Evolutionary conservation across 2,888 invertebrate genomes (phyloP), one percentile per base, ranked within the genome.

Genomic region (Priocnemis perturbator): DNA sequence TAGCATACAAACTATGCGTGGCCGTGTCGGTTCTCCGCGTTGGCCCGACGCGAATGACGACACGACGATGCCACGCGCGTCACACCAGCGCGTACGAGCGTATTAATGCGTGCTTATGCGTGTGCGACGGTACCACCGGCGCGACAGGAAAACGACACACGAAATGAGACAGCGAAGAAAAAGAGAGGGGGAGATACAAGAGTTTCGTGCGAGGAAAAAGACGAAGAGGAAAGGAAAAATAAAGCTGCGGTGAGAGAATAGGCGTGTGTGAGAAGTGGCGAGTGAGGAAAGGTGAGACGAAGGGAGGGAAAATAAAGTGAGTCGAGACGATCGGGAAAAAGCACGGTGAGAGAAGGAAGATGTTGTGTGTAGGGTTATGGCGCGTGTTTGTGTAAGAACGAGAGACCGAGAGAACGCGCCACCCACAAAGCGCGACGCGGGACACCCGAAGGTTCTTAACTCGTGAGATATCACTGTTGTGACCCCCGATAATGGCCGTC

Each of bases 1-100:
- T 84, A 84, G 84, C 84, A 84, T 84, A 84, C 83, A 84, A 84
- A 84, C 83, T 84, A 82, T 79, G 79, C 78, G 76, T 68, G 80
- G 69, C 70, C 84, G 78, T 83, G 83, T 83, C 80, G 81, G 69
- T 77, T 77, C 74, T 72, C 69, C 62, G 64, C 77, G 71, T 77
- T 71, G 68, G 67, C 69, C 55, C 68, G 69, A 37, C 37, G 37
- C 47, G 64, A 60, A 73, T 73, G 67, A 67, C 71, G 67, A 71
- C 68, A 74, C 50, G 50, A 50, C 55, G 63, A 66, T 23, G 66
- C 50, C 17, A 26, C 60, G 50, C 17, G 17, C 23, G 30, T 47
- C 23, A n/a, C 19, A 17, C 47, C 3, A 3, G 20, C 47, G n/a
- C 48, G 17, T 20, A 47, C 48, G 66, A 47, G 20, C 21, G 58